Base-by-base conservation (phyloP, 2,797 vertebrate genomes). In the Pipistrellus nathusii region DNA sequence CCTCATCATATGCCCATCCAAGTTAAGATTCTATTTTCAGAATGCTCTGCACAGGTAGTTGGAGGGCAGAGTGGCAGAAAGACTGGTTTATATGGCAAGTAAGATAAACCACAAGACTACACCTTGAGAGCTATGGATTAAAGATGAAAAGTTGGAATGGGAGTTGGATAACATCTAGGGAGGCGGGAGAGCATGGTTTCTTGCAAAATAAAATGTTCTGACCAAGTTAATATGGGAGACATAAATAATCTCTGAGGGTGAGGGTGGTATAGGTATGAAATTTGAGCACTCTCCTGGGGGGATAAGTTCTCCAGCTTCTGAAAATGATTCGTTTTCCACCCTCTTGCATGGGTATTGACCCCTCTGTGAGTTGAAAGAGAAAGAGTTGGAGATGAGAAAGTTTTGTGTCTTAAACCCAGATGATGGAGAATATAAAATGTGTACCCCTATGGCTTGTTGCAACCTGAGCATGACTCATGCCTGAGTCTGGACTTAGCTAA, bases 331-430 rank as follows among this genome's bases (percentile, higher is more conserved):
- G 38, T 72, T 78, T 78, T 57, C n/a, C 30, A 92, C 51, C 14
- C 41, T 89, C 27, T 84, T 66, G 55, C 17, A 85, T 90, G 53
- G 71, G 38, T 68, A 68, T 51, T 92, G 78, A 92, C 13, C 23
- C 27, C 17, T 92, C 71, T 80, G 57, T 75, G 46, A 86, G 44
- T 55, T 71, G 30, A 93, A 96, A 95, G 68, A 88, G 57, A 93
- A 94, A 90, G 0, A 57, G 21, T 41, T 87, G n/a, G 73, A 64
- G 8, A 32, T 88, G 59, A 84, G 77, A 93, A 96, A 73, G 35
- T 35, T 25, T 93, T 84, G 4, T 84, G n/a, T 66, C 32, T 44
- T 83, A 68, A 81, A 4, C 44, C 53, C 77, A 68, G 80, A 89
- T 41, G 53, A 44, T 72, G 2, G 30, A 38, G 9, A 3, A 30